Evolutionary conservation across 2,113 vertebrate genomes (phyloP), one percentile per base, ranked within the genome.

Genomic region (Conger conger): DNA sequence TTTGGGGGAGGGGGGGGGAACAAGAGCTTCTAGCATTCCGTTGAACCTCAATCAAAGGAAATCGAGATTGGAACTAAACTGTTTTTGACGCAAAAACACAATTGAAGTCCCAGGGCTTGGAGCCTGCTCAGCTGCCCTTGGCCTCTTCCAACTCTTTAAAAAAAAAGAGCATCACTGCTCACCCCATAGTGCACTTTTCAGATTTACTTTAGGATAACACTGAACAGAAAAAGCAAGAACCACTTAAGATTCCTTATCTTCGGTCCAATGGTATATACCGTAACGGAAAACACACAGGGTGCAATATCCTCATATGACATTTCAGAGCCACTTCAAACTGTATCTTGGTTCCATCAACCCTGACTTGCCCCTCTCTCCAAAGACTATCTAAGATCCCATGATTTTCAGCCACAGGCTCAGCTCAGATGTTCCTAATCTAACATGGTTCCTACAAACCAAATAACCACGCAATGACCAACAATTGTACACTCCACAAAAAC

Each of bases 41-140:
- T 57, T 87, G 45, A 83, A 81, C 60, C 45, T 63, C 40, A 83
- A 87, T 85, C 82, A 85, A 84, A 87, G 77, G 79, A 78, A 85
- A 85, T 81, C 84, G 80, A 82, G 57, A 81, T 18, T 13, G 78
- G 42, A 27, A 82, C 7, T 57, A 40, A 79, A 87, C 78, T n/a
- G 23, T 81, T 82, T 84, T 76, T 82, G 73, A 87, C 86, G 79
- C 83, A 50, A 80, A 86, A 86, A 50, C 73, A 77, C 57, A 82
- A 82, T n/a, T 53, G 68, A 40, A 82, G 68, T 82, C 73, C 86
- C 45, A 68, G 80, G 83, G 86, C 40, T 77, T 84, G 83, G 80
- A 81, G 20, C 37, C 30, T 20, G n/a, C 42, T 37, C 79, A 82
- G 79, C 37, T 45, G 16, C 63, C 80, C 33, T 35, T n/a, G 35